Conservation (phyloP, 2,113 vertebrate species). For the Rhinichthys klamathensis region DNA sequence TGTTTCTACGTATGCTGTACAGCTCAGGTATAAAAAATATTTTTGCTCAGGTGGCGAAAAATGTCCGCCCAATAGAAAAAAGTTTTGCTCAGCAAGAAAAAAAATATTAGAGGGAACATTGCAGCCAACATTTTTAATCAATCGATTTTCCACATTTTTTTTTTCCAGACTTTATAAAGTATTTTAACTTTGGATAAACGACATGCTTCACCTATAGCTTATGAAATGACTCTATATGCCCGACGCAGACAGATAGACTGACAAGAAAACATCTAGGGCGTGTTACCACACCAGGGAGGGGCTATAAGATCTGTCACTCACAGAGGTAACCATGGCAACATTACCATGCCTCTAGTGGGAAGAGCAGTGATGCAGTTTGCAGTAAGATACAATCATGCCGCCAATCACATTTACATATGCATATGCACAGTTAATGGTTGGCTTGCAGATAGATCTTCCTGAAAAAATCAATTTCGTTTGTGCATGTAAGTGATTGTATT, state of each 20-base stretch:
- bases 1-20: no score
- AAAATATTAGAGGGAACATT: no score
- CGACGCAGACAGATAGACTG: neutral
- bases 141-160: neutral
- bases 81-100: no score
- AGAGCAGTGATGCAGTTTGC: conserved; percentile 1
- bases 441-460: conserved; percentile 11
- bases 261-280: neutral
- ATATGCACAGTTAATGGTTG: neutral
- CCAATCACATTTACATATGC: conserved; percentile 35
- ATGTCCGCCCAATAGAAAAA: no score
- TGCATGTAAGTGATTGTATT: conserved; percentile 32
- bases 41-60: no score
- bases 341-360: neutral
- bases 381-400: neutral
- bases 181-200: no score
- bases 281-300: neutral
- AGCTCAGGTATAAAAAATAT: no score
- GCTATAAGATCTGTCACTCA: conserved; percentile 11
- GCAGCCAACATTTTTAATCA: neutral
- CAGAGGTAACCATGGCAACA: conserved; percentile 25
- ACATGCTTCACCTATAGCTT: neutral
- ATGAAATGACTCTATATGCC: neutral
- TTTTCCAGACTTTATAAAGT: neutral
- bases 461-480: conserved; percentile 3